These are phyloP conservation scores for Exocentrus adspersus DNA, from an alignment of 2,888 invertebrate species.

Conservation along the genomic window DNA sequence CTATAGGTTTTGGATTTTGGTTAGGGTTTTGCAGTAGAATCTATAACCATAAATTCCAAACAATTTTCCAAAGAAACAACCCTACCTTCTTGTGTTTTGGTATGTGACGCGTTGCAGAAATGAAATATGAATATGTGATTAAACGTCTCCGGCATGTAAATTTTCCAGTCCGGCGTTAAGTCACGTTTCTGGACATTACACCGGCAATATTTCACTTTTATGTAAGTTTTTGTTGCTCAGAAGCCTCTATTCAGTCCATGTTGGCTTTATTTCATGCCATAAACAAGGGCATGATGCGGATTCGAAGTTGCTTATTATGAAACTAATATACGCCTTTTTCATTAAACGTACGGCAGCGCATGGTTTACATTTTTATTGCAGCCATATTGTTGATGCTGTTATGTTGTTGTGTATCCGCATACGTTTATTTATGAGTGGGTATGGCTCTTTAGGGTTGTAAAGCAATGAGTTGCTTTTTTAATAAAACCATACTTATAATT, in stretches of 20 bases:
- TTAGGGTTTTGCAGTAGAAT: too few relatives aligned
- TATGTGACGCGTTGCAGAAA: not conserved
- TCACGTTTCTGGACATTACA: slow-evolving; percentile 46
- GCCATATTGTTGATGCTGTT: too few relatives aligned
- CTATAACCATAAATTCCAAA: too few relatives aligned
- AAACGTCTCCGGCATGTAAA: slow-evolving; percentile 15
- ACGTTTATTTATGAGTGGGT: too few relatives aligned
- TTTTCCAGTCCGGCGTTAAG: slow-evolving; percentile 39
- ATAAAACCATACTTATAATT: too few relatives aligned
- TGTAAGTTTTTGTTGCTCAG: slow-evolving; percentile 41
- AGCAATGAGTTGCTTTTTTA: too few relatives aligned
- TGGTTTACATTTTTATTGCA: slow-evolving; percentile 16
- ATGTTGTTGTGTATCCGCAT: too few relatives aligned
- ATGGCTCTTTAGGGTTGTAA: too few relatives aligned
- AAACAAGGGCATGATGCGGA: slow-evolving; percentile 35
- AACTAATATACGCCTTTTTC: slow-evolving; percentile 21
- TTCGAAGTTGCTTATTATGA: slow-evolving; percentile 31
- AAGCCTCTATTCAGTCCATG: slow-evolving; percentile 22
- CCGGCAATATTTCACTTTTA: slow-evolving; percentile 49
- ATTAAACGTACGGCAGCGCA: slow-evolving; percentile 13
- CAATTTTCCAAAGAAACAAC: not conserved
- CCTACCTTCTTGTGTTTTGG: not conserved
- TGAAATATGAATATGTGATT: not conserved
- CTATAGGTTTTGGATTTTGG: too few relatives aligned
- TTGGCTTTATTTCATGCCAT: slow-evolving; percentile 36